These are phyloP conservation scores for Coremacera marginata DNA, from an alignment of 2,888 invertebrate species.

Conservation along the genomic window DNA sequence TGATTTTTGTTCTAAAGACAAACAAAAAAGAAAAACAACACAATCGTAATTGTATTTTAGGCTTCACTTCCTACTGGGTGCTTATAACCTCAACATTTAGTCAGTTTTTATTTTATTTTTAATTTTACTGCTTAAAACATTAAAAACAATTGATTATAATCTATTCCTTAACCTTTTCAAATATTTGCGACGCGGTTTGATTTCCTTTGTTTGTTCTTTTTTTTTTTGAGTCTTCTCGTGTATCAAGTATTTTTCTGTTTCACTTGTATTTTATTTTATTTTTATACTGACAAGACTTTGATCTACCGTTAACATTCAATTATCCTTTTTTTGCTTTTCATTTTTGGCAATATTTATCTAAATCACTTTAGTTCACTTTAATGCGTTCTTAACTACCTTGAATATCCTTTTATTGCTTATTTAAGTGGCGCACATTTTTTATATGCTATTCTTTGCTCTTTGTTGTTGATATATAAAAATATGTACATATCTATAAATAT, in stretches of 20 bases:
- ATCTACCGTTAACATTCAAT: not conserved
- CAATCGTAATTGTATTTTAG: too few relatives aligned
- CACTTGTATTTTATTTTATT: too few relatives aligned
- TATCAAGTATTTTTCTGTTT: too few relatives aligned
- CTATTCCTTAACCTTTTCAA: too few relatives aligned
- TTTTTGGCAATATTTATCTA: not conserved
- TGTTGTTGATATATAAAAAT: not conserved
- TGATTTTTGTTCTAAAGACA: too few relatives aligned
- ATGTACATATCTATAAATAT: not conserved
- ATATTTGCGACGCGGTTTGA: too few relatives aligned
- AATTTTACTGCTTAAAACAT: not conserved
- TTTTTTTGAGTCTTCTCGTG: too few relatives aligned
- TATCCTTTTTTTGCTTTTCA: not conserved
- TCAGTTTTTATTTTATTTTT: not conserved
- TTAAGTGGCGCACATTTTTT: conserved; percentile 16
- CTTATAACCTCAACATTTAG: not conserved
- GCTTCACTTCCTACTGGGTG: too few relatives aligned
- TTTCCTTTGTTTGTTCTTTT: too few relatives aligned
- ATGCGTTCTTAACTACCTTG: conserved; percentile 7
- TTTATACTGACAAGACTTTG: not conserved
- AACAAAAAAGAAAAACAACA: too few relatives aligned
- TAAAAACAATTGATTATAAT: too few relatives aligned
- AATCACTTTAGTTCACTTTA: conserved; percentile 22
- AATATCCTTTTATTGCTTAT: conserved; percentile 11
- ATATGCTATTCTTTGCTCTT: not conserved